These are phyloP conservation scores for Netelia inedita DNA, from an alignment of 2,888 invertebrate species.

Conservation along the genomic window DNA sequence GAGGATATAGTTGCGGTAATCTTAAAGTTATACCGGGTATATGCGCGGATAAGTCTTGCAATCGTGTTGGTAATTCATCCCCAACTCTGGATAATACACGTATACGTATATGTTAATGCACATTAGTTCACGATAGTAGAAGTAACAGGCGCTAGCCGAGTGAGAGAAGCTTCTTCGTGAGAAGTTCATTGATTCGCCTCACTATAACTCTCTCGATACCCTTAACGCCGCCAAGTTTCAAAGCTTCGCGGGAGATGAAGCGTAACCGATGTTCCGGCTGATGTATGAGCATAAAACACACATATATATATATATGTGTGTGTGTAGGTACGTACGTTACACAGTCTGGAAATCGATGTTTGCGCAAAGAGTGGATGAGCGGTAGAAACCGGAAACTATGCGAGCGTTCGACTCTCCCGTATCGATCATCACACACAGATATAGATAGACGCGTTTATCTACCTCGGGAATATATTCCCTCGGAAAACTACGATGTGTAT, in stretches of 20 bases:
- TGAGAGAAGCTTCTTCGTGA: slow-evolving; percentile 23
- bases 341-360: not conserved
- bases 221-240: slow-evolving; percentile 9
- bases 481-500: not conserved
- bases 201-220: not conserved
- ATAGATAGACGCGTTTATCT: not conserved
- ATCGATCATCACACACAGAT: not conserved
- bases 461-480: not conserved
- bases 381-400: not conserved
- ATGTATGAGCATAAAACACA: not conserved
- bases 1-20: slow-evolving; percentile 45
- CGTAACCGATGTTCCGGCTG: not conserved
- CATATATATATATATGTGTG: not conserved
- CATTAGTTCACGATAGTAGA: slow-evolving; percentile 70
- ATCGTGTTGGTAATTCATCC: slow-evolving; percentile 60
- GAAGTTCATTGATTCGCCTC: slow-evolving; percentile 63
- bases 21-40: slow-evolving; percentile 68
- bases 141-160: slow-evolving; percentile 9
- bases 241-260: slow-evolving; percentile 27
- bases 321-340: not conserved
- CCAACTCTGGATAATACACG: not conserved
- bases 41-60: slow-evolving; percentile 71
- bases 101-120: slow-evolving; percentile 51
- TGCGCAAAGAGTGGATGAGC: not conserved
- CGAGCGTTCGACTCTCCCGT: not conserved